Conservation (phyloP, 2,797 vertebrate species). For the Chelon auratus region DNA sequence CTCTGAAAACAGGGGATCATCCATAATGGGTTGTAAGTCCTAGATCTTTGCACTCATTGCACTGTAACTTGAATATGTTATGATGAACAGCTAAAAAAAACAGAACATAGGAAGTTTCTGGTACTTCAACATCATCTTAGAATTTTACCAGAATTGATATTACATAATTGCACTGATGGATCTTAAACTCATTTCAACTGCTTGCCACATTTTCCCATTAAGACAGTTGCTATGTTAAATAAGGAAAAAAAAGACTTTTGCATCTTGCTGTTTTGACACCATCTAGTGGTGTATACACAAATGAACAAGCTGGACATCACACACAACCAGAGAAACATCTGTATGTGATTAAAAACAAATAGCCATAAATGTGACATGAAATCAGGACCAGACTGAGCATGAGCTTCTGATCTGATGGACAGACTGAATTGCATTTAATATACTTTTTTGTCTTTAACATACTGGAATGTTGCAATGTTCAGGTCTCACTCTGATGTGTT, state of each 20-base stretch:
- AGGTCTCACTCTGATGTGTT: background rate
- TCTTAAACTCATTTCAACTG: background rate
- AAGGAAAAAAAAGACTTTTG: background rate
- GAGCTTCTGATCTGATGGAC: background rate
- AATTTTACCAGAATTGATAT: background rate
- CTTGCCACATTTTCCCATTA: background rate
- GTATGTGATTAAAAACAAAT: background rate
- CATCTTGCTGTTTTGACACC: conserved; percentile 45
- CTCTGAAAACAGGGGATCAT: too few species aligned
- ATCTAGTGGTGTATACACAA: conserved; percentile 60
- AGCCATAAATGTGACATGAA: background rate
- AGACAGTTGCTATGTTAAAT: background rate
- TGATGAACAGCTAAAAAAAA: too few species aligned
- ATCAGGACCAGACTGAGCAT: background rate
- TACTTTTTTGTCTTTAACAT: background rate
- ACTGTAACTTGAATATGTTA: too few species aligned
- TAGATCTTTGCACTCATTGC: too few species aligned
- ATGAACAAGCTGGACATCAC: background rate
- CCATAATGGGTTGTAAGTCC: too few species aligned
- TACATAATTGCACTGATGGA: background rate
- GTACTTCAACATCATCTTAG: background rate
- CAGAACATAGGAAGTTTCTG: background rate
- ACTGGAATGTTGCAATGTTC: background rate
- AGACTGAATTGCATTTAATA: too few species aligned
- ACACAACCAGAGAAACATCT: background rate